These are phyloP conservation scores for Pseudochirops cupreus DNA, from an alignment of 2,797 vertebrate species.

Conservation along the genomic window DNA sequence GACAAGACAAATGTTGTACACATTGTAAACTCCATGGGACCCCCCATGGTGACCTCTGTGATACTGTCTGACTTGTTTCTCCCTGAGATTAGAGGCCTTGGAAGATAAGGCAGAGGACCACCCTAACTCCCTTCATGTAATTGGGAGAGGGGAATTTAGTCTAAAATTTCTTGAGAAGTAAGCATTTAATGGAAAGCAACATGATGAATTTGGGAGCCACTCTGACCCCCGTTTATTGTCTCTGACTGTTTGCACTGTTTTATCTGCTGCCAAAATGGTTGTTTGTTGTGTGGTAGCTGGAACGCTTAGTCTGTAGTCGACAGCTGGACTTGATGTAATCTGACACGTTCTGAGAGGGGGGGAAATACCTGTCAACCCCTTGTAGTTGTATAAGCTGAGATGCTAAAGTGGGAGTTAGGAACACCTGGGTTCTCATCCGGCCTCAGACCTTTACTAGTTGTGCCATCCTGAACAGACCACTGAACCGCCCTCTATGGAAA, in stretches of 20 bases:
- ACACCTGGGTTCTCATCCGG: neutral
- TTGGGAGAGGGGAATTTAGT: neutral
- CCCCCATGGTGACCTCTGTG: neutral
- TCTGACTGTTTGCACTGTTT: neutral
- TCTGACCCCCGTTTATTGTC: neutral
- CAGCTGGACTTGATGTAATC: neutral
- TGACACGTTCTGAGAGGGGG: neutral
- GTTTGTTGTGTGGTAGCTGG: neutral
- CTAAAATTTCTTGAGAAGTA: neutral
- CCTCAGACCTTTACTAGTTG: neutral
- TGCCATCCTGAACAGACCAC: neutral
- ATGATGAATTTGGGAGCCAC: neutral
- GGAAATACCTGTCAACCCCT: neutral
- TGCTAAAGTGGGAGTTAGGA: neutral
- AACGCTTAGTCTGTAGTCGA: neutral
- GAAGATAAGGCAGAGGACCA: neutral
- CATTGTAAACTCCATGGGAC: neutral
- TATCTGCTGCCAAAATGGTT: neutral
- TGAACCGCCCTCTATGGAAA: neutral
- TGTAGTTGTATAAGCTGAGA: neutral
- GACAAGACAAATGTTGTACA: neutral
- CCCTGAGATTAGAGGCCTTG: neutral
- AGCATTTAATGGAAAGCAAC: neutral
- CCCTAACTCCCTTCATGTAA: neutral
- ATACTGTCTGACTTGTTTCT: neutral